Evolutionary conservation across 2,888 invertebrate species (phyloP).

Genomic region (Nomada goodeniana): DNA sequence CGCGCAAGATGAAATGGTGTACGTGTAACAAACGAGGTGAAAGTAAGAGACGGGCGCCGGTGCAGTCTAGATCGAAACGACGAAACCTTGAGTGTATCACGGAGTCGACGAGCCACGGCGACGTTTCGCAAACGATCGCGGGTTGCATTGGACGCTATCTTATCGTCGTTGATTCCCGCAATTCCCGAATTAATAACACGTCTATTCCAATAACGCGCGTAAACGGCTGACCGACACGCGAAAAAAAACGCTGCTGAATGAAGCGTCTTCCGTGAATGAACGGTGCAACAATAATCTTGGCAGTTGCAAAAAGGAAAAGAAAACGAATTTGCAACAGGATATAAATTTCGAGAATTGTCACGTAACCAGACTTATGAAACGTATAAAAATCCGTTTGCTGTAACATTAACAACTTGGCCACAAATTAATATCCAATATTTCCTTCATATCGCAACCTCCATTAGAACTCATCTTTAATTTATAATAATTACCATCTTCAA

Average conservation of each 20-base stretch:
- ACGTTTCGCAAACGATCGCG: conserved; percentile 33
- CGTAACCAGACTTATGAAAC: too few species aligned
- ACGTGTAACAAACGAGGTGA: conserved; percentile 62
- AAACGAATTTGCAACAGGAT: too few species aligned
- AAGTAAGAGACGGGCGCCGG: conserved; percentile 56
- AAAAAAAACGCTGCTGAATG: not conserved
- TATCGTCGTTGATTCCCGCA: conserved; percentile 27
- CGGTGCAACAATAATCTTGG: not conserved
- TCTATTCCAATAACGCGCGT: not conserved
- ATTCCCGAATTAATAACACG: conserved; percentile 31
- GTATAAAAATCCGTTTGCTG: too few species aligned
- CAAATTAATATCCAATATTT: too few species aligned
- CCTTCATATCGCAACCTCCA: too few species aligned
- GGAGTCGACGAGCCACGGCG: conserved; percentile 6
- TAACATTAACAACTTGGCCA: too few species aligned
- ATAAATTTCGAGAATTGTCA: too few species aligned
- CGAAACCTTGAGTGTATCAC: conserved; percentile 52
- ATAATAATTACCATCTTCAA: too few species aligned
- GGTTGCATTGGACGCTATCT: conserved; percentile 18
- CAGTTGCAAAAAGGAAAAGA: not conserved
- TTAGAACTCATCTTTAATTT: too few species aligned
- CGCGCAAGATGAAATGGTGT: conserved; percentile 56
- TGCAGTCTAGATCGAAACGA: conserved; percentile 56
- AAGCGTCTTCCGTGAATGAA: conserved; percentile 11
- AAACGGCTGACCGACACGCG: not conserved